Evolutionary conservation across 2,113 vertebrate species (phyloP), one percentile per base, ranked within the genome.

Genomic region (Vireo altiloquus): DNA sequence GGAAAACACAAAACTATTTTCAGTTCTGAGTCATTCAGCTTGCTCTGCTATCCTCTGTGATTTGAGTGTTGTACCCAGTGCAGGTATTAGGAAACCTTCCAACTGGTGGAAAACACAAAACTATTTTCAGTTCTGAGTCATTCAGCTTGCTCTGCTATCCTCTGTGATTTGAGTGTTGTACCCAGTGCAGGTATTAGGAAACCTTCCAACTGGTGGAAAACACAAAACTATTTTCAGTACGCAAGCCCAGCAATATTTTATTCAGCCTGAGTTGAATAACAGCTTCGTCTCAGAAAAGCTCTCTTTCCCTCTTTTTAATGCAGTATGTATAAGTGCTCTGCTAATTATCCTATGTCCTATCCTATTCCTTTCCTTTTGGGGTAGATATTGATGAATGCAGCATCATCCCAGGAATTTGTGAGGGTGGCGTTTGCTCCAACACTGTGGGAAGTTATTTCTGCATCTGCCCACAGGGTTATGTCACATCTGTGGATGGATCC

Each of bases 391-490:
- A 99, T 50, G 99, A 99, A 95, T 99, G 99, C 97, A 98, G 98
- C 88, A 94, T 98, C 84, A 97, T 98, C 80, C 95, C 99, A 19
- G 98, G 99, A 47, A 97, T 99, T 74, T 99, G 99, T 91, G 99
- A 99, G 37, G 98, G 98, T 3, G 98, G 99, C 3, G 98, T 99
- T 42, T 99, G 99, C 95, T 98, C 98, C 87, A 99, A 99, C 97
- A 99, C 99, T 0, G 98, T 98, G 53, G 99, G 99, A 86, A 99
- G 99, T 98, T 99, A 99, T 47, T 99, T 99, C 76, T 99, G 99
- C 95, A 92, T 98, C 93, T 99, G 99, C 94, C 98, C 99, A 8
- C 97, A 98, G 54, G 99, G 99, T 77, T 99, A 98, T 64, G 90
- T 98, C 77, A 96, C 98, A 85, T 99, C 98, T 61, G 49, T 97